A percentile compares a stretch with the other conserved stretches of the same genome.
Conservation (phyloP, 2,113 vertebrate species). For the Eulacestoma nigropectus region DNA sequence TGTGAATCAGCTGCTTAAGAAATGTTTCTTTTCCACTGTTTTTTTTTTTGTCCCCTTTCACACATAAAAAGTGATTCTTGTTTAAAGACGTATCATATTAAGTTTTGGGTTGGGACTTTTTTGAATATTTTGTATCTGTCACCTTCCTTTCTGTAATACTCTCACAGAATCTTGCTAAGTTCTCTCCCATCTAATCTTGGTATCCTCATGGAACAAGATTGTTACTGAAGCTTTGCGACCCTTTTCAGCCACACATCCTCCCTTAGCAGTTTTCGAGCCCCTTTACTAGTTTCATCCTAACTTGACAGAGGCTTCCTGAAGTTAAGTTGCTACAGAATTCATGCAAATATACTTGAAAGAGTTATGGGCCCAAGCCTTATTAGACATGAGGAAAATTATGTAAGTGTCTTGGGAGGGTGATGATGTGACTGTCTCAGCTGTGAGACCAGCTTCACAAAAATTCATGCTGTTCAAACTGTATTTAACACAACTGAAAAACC, state of each 20-base stretch:
- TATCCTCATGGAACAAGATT: neutral
- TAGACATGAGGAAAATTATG: neutral
- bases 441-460: neutral
- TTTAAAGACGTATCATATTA: neutral
- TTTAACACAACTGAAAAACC: neutral
- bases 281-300: neutral
- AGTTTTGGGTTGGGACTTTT: neutral
- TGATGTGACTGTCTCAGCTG: neutral
- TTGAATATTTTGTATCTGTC: neutral
- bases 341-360: neutral
- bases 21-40: neutral
- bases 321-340: neutral
- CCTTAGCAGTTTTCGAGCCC: neutral
- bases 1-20: neutral
- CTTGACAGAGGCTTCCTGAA: neutral
- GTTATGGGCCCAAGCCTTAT: neutral
- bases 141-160: neutral
- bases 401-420: neutral
- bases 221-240: neutral
- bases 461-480: neutral
- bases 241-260: neutral
- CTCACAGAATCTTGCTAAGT: neutral
- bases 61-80: neutral
- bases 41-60: neutral
- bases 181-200: neutral